Conservation (phyloP, 2,888 invertebrate genomes). For the Automeris io region DNA sequence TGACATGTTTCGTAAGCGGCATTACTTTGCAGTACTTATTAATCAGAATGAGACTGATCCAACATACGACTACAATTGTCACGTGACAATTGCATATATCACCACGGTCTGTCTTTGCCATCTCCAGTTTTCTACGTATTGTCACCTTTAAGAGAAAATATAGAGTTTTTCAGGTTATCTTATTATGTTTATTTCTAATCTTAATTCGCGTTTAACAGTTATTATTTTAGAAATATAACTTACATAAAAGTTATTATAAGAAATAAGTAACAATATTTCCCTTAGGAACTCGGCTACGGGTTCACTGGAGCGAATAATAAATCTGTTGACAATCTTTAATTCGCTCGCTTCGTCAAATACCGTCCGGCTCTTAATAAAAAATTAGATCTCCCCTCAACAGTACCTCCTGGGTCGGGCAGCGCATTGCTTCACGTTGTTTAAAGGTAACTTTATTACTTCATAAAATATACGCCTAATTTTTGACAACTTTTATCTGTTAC, state of each 20-base stretch:
- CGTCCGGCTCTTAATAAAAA: slow-evolving; percentile 45
- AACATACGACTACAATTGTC: slow-evolving; percentile 20
- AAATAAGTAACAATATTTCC: slow-evolving; percentile 28
- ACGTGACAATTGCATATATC: slow-evolving; percentile 14
- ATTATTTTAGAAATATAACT: too few relatives aligned
- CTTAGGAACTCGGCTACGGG: slow-evolving; percentile 39
- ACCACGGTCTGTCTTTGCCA: too few relatives aligned
- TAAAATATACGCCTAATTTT: slow-evolving; percentile 2
- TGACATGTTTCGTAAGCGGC: too few relatives aligned
- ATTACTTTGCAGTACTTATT: too few relatives aligned
- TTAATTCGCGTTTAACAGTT: too few relatives aligned
- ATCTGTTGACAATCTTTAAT: slow-evolving; percentile 76
- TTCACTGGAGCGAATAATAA: slow-evolving; percentile 72
- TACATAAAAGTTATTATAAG: neutral
- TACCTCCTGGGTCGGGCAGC: neutral
- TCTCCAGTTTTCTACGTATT: too few relatives aligned
- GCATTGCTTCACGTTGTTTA: slow-evolving; percentile 22
- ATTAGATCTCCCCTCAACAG: slow-evolving; percentile 29
- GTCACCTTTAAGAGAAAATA: too few relatives aligned
- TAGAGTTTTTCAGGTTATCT: too few relatives aligned
- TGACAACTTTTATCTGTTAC: too few relatives aligned
- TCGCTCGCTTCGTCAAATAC: slow-evolving; percentile 47
- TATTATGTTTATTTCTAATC: too few relatives aligned
- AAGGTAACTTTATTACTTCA: slow-evolving; percentile 14
- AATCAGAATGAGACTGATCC: too few relatives aligned